Base-by-base conservation (phyloP, 2,113 vertebrate genomes). In the Xyrauchen texanus region DNA sequence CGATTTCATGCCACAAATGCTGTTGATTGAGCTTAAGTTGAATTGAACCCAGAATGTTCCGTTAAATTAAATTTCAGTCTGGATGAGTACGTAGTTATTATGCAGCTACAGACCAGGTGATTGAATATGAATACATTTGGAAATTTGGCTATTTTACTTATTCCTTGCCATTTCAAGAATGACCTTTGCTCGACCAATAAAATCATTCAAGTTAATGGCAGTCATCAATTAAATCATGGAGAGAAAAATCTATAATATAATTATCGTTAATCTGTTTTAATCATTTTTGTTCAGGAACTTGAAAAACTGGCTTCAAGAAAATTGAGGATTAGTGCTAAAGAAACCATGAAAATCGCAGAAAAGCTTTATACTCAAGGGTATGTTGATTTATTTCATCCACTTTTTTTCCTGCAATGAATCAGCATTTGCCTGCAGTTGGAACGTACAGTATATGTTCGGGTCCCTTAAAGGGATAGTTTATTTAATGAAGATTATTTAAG, bases 361-460 rank as follows among this genome's bases (percentile, higher is more conserved):
- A 99, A 96, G 71, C 96, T 99, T 7, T 99, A 99, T 44, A 99
- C 97, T 13, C 95, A 98, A 85, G 98, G 98, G 98, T 96, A 89
- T 89, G 75, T 1, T 12, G 2, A 10, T 6, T n/a, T 6, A 71
- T 70, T 44, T 46, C 12, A 46, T 69, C 9, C 45, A 45, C 10
- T 47, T 53, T 5, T 71, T 8, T 21, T 8, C 21, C 21, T 7
- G 4, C 13, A 42, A 45, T 69, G 10, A 49, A 15, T 45, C 44
- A 10, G 11, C 34, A 49, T 58, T 67, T 5, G 9, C n/a, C 0
- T 45, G 4, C 62, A 13, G 7, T 1, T 74, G 5, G 8, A 61
- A n/a, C 53, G 58, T 44, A 51, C 49, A 42, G 0, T 91, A 65
- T 83, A 88, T 85, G 16, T 42, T 10, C 49, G 42, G 21, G 21